Evolutionary conservation across 1,140 invertebrate species (phyloP).

Genomic region (Drosophila bocki): DNA sequence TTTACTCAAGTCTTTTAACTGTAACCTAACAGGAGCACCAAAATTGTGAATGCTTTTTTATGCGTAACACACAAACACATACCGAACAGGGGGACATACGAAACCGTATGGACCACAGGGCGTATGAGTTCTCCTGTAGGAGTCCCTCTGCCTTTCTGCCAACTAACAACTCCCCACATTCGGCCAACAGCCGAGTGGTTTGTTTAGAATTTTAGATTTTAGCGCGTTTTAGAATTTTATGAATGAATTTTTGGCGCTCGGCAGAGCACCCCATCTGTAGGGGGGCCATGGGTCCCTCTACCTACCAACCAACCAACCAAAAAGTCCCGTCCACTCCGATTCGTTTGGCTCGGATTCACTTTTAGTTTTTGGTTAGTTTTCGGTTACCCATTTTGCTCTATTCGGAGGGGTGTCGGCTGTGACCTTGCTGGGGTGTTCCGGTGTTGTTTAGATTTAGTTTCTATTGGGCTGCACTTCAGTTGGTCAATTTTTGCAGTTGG

Average conservation of each 20-base stretch:
- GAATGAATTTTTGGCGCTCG: slow-evolving; percentile 78
- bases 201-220: slow-evolving; percentile 84
- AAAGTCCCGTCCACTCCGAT: slow-evolving; percentile 16
- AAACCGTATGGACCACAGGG: slow-evolving; percentile 4
- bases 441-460: slow-evolving; percentile 76
- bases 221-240: slow-evolving; percentile 84
- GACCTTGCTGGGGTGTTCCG: slow-evolving; percentile 59
- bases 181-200: slow-evolving; percentile 45
- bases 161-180: slow-evolving; percentile 20
- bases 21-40: slow-evolving; percentile 2
- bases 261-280: slow-evolving; percentile 13
- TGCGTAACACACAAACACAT: slow-evolving; percentile 33
- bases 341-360: slow-evolving; percentile 60
- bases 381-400: slow-evolving; percentile 62
- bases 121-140: slow-evolving; percentile 25
- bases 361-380: slow-evolving; percentile 83
- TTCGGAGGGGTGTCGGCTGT: slow-evolving; percentile 37
- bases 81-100: slow-evolving; percentile 10
- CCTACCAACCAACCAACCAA: not conserved
- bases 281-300: not conserved
- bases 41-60: slow-evolving; percentile 47
- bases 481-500: slow-evolving; percentile 70
- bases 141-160: slow-evolving; percentile 10
- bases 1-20: not conserved
- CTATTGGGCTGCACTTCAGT: slow-evolving; percentile 56